These are phyloP conservation scores for Craseonycteris thonglongyai DNA, from an alignment of 2,113 vertebrate genomes.

Conservation along the genomic window DNA sequence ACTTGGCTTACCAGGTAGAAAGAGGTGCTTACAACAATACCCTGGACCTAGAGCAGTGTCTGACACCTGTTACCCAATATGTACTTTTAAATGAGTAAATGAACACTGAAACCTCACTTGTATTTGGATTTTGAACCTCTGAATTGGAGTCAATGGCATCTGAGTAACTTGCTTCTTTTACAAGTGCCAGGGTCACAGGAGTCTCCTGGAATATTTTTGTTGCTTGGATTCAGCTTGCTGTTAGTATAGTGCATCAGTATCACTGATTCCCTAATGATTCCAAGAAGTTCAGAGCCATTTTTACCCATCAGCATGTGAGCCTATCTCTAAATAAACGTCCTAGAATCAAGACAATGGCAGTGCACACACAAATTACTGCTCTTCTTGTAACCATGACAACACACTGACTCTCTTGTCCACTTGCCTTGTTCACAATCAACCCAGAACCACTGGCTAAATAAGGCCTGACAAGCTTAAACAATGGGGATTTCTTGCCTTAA, in stretches of 20 bases:
- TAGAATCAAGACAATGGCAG: constrained; percentile 66
- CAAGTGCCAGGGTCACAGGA: neutral
- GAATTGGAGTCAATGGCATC: neutral
- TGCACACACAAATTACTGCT: constrained; percentile 70
- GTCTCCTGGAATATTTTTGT: constrained; percentile 51
- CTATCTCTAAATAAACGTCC: constrained; percentile 77
- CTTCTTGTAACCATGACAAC: constrained; percentile 66
- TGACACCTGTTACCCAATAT: neutral
- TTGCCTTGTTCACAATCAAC: constrained; percentile 42
- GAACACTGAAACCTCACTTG: neutral
- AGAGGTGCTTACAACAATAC: neutral
- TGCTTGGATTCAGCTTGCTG: constrained; percentile 52
- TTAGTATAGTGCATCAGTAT: constrained; percentile 39
- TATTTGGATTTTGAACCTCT: neutral
- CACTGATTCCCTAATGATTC: constrained; percentile 62
- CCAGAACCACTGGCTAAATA: constrained; percentile 28
- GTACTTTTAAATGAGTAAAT: neutral
- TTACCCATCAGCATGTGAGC: constrained; percentile 58
- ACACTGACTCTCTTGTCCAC: constrained; percentile 40
- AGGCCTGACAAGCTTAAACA: constrained; percentile 55
- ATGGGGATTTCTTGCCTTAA: constrained; percentile 52
- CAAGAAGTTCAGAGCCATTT: constrained; percentile 53
- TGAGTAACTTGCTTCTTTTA: neutral
- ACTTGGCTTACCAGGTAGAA: neutral
- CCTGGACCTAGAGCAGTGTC: neutral